Percentiles rank a stretch among this genome's conserved stretches.
phyloP scores from a whole-genome alignment of 2,113 vertebrate genomes.

The Equus quagga region DNA sequence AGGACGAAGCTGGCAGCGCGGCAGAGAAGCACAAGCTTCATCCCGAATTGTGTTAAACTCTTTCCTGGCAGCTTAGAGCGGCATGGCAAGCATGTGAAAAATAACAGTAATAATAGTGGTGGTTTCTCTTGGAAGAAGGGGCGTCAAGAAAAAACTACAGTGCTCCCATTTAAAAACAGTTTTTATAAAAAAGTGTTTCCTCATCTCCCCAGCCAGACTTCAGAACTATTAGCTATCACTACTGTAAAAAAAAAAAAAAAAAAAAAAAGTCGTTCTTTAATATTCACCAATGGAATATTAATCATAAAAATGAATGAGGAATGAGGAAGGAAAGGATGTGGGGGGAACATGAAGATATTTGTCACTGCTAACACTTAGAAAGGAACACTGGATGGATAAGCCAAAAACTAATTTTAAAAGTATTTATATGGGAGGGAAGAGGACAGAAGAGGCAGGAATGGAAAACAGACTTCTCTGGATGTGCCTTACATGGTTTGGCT shows the following conservation, averaged over 20 bases:
- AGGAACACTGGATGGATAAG: background rate
- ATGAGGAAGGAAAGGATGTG: background rate
- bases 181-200: background rate
- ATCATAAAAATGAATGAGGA: background rate
- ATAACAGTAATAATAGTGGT: background rate
- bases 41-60: background rate
- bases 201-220: background rate
- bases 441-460: background rate
- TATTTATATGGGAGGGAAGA: background rate
- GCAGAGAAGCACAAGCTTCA: background rate
- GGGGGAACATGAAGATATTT: background rate
- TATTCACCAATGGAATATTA: background rate
- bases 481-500: background rate
- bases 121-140: conserved; percentile 2
- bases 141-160: background rate
- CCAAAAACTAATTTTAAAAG: background rate
- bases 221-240: background rate
- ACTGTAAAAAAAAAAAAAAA: background rate
- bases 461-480: background rate
- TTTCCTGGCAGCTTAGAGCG: background rate
- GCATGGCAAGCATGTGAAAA: background rate
- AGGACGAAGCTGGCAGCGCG: background rate
- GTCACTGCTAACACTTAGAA: background rate
- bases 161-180: background rate
- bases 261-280: background rate